Percentiles rank a stretch among this genome's conserved stretches.
These are phyloP conservation scores for Telmatherina bonti DNA, from an alignment of 2,797 vertebrate species.

Conservation along the genomic window DNA sequence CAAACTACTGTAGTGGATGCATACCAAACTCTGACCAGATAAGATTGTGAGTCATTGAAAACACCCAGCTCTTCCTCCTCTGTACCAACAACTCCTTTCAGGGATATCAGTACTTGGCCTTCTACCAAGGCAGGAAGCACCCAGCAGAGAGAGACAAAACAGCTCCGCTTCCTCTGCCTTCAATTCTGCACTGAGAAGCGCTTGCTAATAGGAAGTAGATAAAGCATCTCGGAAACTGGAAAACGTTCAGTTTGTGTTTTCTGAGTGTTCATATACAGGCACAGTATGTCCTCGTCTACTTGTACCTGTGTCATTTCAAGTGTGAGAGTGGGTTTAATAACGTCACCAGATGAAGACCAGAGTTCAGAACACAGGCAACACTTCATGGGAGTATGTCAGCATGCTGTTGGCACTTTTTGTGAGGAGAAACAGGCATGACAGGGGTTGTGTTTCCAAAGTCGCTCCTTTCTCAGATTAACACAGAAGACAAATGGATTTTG, in stretches of 20 bases:
- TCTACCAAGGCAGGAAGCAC: constrained; percentile 80
- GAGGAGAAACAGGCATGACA: constrained; percentile 65
- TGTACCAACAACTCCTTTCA: constrained; percentile 75
- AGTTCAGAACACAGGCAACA: constrained; percentile 23
- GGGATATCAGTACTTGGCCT: constrained; percentile 74
- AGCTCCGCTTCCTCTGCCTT: constrained; percentile 62
- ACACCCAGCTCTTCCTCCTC: constrained; percentile 62
- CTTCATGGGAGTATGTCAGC: constrained; percentile 49
- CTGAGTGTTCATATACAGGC: constrained; percentile 24
- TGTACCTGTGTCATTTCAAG: constrained; percentile 5
- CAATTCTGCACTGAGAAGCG: constrained; percentile 47
- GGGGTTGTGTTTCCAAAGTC: constrained; percentile 44
- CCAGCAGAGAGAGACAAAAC: constrained; percentile 61
- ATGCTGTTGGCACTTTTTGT: constrained; percentile 39
- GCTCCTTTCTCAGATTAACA: constrained; percentile 42
- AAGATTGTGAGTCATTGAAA: constrained; percentile 79
- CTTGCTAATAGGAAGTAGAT: constrained; percentile 55
- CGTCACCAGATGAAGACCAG: constrained; percentile 44
- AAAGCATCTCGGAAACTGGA: constrained; percentile 38
- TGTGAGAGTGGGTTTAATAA: constrained; percentile 27
- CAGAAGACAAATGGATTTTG: constrained; percentile 14
- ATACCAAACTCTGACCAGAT: constrained; percentile 79
- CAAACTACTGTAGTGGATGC: constrained; percentile 63
- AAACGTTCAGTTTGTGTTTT: constrained; percentile 33
- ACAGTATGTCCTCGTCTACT: constrained; percentile 15